Evolutionary conservation across 2,113 vertebrate genomes (phyloP).

Genomic region (Marmota monax): DNA sequence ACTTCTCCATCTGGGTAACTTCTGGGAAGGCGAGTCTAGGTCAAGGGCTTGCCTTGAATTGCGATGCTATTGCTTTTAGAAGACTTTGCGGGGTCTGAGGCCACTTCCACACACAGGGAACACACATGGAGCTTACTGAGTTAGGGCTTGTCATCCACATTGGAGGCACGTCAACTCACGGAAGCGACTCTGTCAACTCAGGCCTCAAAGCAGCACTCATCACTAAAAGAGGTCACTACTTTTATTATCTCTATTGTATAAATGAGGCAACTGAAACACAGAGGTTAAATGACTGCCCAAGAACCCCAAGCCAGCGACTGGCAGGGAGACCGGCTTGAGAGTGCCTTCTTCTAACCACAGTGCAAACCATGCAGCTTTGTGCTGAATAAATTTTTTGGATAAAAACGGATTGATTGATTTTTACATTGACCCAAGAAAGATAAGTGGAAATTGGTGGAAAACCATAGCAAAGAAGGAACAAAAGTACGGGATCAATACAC

Average conservation of each 20-base stretch:
- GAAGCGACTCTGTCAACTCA: no score
- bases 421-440: neutral
- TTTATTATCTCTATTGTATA: neutral
- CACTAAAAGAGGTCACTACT: neutral
- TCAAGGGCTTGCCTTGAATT: neutral
- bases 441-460: neutral
- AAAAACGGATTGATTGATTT: neutral
- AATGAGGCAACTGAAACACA: neutral
- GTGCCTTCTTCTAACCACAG: neutral
- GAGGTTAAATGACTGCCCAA: neutral
- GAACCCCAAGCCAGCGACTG: neutral
- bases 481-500: neutral
- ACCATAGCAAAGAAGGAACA: neutral
- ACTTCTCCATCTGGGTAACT: neutral
- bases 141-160: neutral
- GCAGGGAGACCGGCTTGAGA: neutral
- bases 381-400: neutral
- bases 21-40: neutral
- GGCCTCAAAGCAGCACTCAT: neutral
- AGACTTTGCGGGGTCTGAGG: no score
- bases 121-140: accelerated
- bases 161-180: neutral
- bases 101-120: no score
- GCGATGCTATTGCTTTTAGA: neutral
- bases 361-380: accelerated